Evolutionary conservation across 1,140 invertebrate species (phyloP).

Genomic region (Ladona fulva): DNA sequence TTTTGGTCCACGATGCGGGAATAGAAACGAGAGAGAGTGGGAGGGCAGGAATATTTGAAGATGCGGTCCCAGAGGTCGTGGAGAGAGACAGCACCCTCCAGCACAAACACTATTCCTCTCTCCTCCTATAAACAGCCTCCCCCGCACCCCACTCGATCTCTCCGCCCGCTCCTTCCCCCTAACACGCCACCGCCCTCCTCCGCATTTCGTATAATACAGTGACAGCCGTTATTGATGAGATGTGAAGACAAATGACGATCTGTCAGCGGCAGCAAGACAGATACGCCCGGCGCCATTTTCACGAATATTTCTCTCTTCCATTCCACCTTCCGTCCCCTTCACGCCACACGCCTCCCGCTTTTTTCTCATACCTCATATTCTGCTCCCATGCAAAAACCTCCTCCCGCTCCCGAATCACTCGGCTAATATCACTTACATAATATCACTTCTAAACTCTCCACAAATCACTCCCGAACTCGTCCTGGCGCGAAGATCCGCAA

Average conservation of each 20-base stretch:
- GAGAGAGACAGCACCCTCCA: neutral
- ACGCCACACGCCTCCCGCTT: neutral
- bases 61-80: neutral
- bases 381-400: neutral
- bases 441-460: neutral
- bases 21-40: neutral
- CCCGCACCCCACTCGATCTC: neutral
- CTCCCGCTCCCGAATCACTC: neutral
- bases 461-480: neutral
- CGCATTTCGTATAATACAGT: constrained; percentile 9
- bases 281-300: constrained; percentile 1
- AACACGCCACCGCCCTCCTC: constrained; percentile 4
- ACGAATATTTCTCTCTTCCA: neutral
- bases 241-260: neutral
- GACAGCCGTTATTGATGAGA: constrained; percentile 8
- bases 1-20: constrained; percentile 6
- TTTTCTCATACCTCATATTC: neutral
- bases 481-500: neutral
- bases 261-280: constrained; percentile 6
- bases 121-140: neutral
- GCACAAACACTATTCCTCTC: neutral
- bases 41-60: neutral
- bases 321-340: neutral
- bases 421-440: neutral
- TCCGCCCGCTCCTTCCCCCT: neutral